A percentile compares a stretch with the other conserved stretches of the same genome.
These are phyloP conservation scores for Archegozetes longisetosus DNA, from an alignment of 1,140 invertebrate species.

Conservation along the genomic window DNA sequence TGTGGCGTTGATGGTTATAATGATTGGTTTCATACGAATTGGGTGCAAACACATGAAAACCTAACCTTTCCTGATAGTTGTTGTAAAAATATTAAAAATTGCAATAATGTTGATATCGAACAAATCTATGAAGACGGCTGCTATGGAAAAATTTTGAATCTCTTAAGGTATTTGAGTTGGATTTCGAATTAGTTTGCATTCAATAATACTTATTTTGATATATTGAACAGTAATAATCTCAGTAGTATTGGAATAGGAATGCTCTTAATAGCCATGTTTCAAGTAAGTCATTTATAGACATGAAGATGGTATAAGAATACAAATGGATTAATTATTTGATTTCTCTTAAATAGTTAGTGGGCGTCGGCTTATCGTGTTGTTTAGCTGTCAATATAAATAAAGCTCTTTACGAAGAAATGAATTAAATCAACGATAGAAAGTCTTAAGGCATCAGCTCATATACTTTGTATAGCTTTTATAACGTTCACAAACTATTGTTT, in stretches of 20 bases:
- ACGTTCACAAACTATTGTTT: too few relatives aligned
- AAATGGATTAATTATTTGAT: neutral
- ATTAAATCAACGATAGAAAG: too few relatives aligned
- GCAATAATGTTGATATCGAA: slow-evolving; percentile 1
- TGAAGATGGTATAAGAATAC: neutral
- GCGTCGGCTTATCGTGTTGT: slow-evolving; percentile 6
- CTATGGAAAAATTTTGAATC: neutral
- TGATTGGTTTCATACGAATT: slow-evolving; percentile 2
- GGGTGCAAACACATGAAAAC: neutral
- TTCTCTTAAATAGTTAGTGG: slow-evolving; percentile 1
- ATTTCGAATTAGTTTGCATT: too few relatives aligned
- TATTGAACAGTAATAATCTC: neutral
- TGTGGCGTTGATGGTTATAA: slow-evolving; percentile 4
- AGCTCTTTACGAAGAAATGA: slow-evolving; percentile 12
- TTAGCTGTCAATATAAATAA: slow-evolving; percentile 9
- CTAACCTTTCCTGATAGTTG: slow-evolving; percentile 10
- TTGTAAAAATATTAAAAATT: slow-evolving; percentile 5
- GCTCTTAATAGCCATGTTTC: slow-evolving; percentile 10
- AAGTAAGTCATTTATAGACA: neutral
- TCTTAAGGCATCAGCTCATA: too few relatives aligned
- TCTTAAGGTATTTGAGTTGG: neutral
- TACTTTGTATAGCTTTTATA: too few relatives aligned
- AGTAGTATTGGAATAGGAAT: slow-evolving; percentile 9
- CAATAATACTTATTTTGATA: neutral
- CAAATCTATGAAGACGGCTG: neutral